Percentiles rank a stretch among this genome's conserved stretches.
These are phyloP conservation scores for Bugula neritina DNA, from an alignment of 2,888 invertebrate species.

Conservation along the genomic window DNA sequence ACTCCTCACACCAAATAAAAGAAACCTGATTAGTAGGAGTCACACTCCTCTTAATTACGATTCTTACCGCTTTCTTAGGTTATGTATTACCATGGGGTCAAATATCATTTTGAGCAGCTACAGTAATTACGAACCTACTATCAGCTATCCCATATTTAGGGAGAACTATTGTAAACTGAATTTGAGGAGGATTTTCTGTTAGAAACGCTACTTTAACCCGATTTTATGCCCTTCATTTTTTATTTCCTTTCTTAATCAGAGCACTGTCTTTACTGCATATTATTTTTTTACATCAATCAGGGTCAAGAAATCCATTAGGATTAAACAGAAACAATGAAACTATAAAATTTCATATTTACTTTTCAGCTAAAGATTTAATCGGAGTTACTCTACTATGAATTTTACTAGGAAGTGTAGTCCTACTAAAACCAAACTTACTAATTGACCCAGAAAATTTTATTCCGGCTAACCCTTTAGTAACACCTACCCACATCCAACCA, in stretches of 20 bases:
- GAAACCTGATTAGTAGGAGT: slow-evolving; percentile 64
- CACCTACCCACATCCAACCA: slow-evolving; percentile 71
- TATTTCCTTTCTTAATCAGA: slow-evolving; percentile 65
- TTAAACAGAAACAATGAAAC: slow-evolving; percentile 64
- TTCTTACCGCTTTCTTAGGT: slow-evolving; percentile 70
- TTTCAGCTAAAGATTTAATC: slow-evolving; percentile 62
- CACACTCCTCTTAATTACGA: slow-evolving; percentile 63
- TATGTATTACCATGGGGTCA: slow-evolving; percentile 74
- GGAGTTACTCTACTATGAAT: slow-evolving; percentile 30
- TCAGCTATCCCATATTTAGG: slow-evolving; percentile 69
- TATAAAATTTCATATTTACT: slow-evolving; percentile 67
- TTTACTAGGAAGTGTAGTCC: slow-evolving; percentile 55
- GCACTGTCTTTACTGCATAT: slow-evolving; percentile 63
- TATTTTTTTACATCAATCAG: slow-evolving; percentile 64
- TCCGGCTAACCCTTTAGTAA: slow-evolving; percentile 65
- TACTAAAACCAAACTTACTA: slow-evolving; percentile 61
- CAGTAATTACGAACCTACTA: slow-evolving; percentile 56
- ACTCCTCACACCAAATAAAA: slow-evolving; percentile 55
- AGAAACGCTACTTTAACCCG: slow-evolving; percentile 70
- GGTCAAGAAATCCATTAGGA: slow-evolving; percentile 66
- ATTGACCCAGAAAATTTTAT: slow-evolving; percentile 71
- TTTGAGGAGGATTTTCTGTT: slow-evolving; percentile 72
- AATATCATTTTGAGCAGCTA: slow-evolving; percentile 76
- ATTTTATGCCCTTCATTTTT: slow-evolving; percentile 70
- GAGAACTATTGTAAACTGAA: slow-evolving; percentile 62